Evolutionary conservation across 1,140 invertebrate species (phyloP), one percentile per base, ranked within the genome.

Genomic region (Hyles euphorbiae): DNA sequence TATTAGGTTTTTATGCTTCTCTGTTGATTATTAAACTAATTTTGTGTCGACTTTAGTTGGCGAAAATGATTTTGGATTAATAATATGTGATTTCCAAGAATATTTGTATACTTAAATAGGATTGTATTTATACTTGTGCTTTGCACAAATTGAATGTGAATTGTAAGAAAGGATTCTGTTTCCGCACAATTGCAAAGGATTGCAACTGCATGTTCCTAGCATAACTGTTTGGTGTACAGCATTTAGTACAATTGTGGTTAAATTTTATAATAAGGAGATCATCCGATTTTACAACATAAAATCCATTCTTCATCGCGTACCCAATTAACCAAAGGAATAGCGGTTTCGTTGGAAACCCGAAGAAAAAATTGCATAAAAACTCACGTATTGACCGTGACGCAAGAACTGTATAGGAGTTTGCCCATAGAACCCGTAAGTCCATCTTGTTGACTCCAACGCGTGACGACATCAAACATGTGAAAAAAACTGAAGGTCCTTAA

Each of bases 331-430:
- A 53, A 70, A 68, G 54, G 32, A 61, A 67, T 83, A 81, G 76
- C 73, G 76, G 78, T 76, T 64, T 62, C 60, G 22, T 48, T 46
- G 60, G n/a, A 52, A 63, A 60, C 56, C 43, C 11, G 9, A 43
- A 65, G 53, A 72, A 80, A 86, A 85, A 79, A 74, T 47, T 45
- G 50, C 22, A 72, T 68, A 83, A 78, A 83, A 81, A 78, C 72
- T 44, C 67, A 70, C 79, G 70, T 78, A 84, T 87, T 88, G 82
- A 87, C 82, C 81, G 72, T 88, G 81, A 85, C 81, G 83, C 81
- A 85, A 85, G 79, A 74, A 88, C 85, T 88, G 82, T 87, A 87
- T 88, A 83, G 78, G 68, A 83, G 79, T 85, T 85, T 81, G 75
- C 74, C 72, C 79, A 84, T 47, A 36, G 70, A 72, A 68, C 74